phyloP scores from a whole-genome alignment of 2,113 vertebrate species.

The Scomber scombrus region DNA sequence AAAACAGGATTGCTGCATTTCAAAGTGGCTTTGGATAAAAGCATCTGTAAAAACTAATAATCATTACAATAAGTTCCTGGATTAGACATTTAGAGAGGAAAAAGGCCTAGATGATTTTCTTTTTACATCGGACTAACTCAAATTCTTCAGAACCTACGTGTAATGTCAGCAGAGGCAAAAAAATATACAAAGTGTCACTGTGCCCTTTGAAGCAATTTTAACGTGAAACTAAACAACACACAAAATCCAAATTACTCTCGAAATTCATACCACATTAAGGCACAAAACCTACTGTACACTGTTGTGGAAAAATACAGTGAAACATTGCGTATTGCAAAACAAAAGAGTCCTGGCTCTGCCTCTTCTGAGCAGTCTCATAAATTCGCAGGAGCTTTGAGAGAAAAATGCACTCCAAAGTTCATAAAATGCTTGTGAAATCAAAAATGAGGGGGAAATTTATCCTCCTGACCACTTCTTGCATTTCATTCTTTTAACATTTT shows the following conservation, averaged over 20 bases:
- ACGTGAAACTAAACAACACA: slow-evolving; percentile 6
- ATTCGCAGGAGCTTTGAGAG: not conserved
- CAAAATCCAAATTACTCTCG: slow-evolving; percentile 18
- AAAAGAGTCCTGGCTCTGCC: slow-evolving; percentile 6
- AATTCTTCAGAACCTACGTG: slow-evolving; percentile 32
- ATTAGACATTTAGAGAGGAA: slow-evolving; percentile 61
- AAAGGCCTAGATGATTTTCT: slow-evolving; percentile 60
- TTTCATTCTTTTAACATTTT: not conserved
- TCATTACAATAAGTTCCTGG: slow-evolving; percentile 58
- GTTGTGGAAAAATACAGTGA: slow-evolving; percentile 26
- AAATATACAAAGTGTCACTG: slow-evolving; percentile 40
- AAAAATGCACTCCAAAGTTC: not conserved
- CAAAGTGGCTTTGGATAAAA: slow-evolving; percentile 80
- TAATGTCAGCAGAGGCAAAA: slow-evolving; percentile 46
- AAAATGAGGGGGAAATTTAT: not conserved
- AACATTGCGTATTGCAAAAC: slow-evolving; percentile 7
- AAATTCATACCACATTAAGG: slow-evolving; percentile 27
- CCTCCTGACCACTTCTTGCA: not conserved
- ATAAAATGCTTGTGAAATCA: slow-evolving; percentile 5
- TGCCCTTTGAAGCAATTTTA: slow-evolving; percentile 15
- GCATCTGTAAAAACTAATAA: slow-evolving; percentile 78
- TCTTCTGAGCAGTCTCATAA: not conserved
- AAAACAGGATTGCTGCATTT: slow-evolving; percentile 73
- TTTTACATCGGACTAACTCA: slow-evolving; percentile 29
- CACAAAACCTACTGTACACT: not conserved